Conservation (phyloP, 2,888 invertebrate genomes). For the Melanotus villosus region DNA sequence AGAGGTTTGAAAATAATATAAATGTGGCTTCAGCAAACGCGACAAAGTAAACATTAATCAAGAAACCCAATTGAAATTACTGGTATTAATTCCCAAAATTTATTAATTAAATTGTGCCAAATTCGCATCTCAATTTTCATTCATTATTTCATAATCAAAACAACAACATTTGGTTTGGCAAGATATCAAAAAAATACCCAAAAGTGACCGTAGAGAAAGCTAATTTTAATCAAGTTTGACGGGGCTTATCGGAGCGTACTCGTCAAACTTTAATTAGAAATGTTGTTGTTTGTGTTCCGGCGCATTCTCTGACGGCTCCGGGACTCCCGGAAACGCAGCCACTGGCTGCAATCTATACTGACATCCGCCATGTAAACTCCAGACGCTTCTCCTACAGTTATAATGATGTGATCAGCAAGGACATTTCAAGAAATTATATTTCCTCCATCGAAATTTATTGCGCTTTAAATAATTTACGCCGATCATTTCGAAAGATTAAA, state of each 20-base stretch:
- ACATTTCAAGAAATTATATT: not conserved
- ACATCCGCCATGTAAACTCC: not conserved
- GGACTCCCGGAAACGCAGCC: slow-evolving; percentile 18
- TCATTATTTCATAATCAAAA: no score
- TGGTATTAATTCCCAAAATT: no score
- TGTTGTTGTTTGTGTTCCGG: slow-evolving; percentile 39
- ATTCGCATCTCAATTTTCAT: no score
- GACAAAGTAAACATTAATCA: no score
- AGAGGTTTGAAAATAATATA: no score
- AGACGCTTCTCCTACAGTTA: not conserved
- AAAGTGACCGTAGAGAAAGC: slow-evolving; percentile 23
- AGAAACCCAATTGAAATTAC: no score
- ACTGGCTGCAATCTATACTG: slow-evolving; percentile 13
- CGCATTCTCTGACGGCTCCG: slow-evolving; percentile 21
- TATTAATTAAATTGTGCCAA: no score
- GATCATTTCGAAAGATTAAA: no score
- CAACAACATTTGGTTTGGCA: no score
- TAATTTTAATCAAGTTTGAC: slow-evolving; percentile 34
- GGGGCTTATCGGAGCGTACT: slow-evolving; percentile 31
- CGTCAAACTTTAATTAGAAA: slow-evolving; percentile 44
- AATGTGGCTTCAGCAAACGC: no score
- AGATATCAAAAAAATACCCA: slow-evolving; percentile 19
- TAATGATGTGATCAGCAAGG: not conserved
- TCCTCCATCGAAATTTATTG: no score
- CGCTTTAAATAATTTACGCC: no score